Evolutionary conservation across 2,113 vertebrate species (phyloP).

Genomic region (Excalfactoria chinensis): DNA sequence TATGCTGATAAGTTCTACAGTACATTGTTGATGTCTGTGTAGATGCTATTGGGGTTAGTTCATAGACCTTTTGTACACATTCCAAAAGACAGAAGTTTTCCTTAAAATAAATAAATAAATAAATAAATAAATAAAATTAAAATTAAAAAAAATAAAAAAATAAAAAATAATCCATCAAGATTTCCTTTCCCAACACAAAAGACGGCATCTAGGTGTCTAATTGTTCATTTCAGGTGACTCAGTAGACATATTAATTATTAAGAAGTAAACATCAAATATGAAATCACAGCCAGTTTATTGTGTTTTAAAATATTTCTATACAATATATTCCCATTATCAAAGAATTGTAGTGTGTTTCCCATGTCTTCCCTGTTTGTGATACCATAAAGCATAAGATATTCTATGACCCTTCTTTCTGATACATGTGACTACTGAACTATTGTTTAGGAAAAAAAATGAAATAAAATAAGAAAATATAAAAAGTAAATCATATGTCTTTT

Average conservation of each 20-base stretch:
- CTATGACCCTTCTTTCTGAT: background rate
- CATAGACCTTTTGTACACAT: background rate
- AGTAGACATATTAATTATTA: background rate
- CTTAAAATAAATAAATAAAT: background rate
- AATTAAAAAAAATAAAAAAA: background rate
- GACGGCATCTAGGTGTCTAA: background rate
- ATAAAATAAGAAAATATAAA: background rate
- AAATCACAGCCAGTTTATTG: background rate
- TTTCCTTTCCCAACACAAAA: background rate
- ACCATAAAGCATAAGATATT: background rate
- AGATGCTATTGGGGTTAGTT: background rate
- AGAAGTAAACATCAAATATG: background rate
- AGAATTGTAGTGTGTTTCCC: fast-evolving
- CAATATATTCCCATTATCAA: background rate
- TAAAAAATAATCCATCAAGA: background rate
- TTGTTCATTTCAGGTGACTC: background rate
- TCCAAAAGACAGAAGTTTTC: background rate
- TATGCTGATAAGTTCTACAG: background rate
- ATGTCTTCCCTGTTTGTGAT: background rate
- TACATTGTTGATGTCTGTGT: background rate
- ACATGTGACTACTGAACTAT: background rate
- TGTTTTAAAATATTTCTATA: background rate
- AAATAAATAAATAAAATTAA: background rate
- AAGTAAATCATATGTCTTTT: background rate
- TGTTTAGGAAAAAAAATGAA: background rate